Percentiles rank a stretch among this genome's conserved stretches.
phyloP scores from a whole-genome alignment of 2,113 vertebrate species.

The Saguinus imperator region DNA sequence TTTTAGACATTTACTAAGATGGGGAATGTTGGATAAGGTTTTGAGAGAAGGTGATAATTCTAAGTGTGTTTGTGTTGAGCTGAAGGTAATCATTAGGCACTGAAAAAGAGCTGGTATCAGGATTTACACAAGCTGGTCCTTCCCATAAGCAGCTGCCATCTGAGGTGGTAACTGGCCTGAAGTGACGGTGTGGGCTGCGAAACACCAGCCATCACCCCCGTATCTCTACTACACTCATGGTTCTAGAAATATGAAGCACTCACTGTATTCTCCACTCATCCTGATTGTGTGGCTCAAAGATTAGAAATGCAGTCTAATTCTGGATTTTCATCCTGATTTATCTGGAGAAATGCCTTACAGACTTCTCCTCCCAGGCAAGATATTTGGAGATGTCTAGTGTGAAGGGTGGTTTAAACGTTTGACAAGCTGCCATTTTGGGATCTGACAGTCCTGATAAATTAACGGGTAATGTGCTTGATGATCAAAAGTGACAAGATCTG shows the following conservation, averaged over 20 bases:
- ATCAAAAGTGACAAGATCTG: background rate
- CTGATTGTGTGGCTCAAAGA: background rate
- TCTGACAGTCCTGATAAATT: background rate
- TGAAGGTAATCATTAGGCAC: background rate
- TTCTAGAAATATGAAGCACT: background rate
- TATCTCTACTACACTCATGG: background rate
- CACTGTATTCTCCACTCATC: background rate
- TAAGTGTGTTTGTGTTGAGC: fast-evolving
- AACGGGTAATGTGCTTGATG: background rate
- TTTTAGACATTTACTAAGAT: background rate
- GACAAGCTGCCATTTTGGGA: background rate
- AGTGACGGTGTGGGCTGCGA: fast-evolving
- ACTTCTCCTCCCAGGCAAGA: background rate
- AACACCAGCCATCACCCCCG: fast-evolving
- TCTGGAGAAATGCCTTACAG: background rate
- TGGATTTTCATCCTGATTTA: background rate
- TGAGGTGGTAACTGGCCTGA: background rate
- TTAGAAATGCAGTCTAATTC: background rate
- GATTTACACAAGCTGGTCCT: background rate
- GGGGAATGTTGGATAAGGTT: background rate
- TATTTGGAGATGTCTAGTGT: background rate
- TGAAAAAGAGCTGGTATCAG: background rate
- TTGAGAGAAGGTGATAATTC: background rate
- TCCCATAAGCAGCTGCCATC: background rate
- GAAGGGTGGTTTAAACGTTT: background rate